phyloP scores from a whole-genome alignment of 2,888 invertebrate genomes.

The Abrostola triplasia region DNA sequence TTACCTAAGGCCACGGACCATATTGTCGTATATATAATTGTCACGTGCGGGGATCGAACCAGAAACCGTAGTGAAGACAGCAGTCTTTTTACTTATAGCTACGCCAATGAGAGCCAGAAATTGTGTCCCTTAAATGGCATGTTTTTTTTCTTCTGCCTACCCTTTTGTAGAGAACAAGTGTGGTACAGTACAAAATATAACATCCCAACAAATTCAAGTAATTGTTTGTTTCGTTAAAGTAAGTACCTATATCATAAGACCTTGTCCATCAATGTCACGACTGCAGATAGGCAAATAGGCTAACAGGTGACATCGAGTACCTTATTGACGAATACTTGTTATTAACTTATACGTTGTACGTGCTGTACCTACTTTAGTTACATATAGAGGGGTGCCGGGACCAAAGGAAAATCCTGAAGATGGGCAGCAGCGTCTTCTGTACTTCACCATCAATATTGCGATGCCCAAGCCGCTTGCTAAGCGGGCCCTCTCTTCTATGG shows the following conservation, averaged over 20 bases:
- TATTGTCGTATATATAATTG: too few species aligned
- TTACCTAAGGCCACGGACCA: too few species aligned
- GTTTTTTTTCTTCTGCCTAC: not conserved
- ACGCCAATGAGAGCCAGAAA: too few species aligned
- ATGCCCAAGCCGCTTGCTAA: too few species aligned
- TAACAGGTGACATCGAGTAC: slow-evolving; percentile 6
- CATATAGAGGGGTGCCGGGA: too few species aligned
- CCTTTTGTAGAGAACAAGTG: too few species aligned
- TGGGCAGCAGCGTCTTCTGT: too few species aligned
- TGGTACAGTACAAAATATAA: not conserved
- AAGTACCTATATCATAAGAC: slow-evolving; percentile 10
- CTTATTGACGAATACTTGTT: not conserved
- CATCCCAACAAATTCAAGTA: not conserved
- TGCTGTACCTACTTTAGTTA: too few species aligned
- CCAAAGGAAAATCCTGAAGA: too few species aligned
- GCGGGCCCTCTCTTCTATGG: too few species aligned
- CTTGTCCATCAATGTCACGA: slow-evolving; percentile 43
- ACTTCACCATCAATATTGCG: too few species aligned
- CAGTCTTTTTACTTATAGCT: not conserved
- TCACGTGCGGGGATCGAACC: not conserved
- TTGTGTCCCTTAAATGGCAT: not conserved
- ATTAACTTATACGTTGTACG: not conserved
- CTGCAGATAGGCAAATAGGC: slow-evolving; percentile 40
- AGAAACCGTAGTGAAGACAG: not conserved
- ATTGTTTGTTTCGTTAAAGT: slow-evolving; percentile 22